A percentile compares a stretch with the other conserved stretches of the same genome.
Evolutionary conservation across 2,113 vertebrate genomes (phyloP).

Genomic region (Antechinus stuartii): DNA sequence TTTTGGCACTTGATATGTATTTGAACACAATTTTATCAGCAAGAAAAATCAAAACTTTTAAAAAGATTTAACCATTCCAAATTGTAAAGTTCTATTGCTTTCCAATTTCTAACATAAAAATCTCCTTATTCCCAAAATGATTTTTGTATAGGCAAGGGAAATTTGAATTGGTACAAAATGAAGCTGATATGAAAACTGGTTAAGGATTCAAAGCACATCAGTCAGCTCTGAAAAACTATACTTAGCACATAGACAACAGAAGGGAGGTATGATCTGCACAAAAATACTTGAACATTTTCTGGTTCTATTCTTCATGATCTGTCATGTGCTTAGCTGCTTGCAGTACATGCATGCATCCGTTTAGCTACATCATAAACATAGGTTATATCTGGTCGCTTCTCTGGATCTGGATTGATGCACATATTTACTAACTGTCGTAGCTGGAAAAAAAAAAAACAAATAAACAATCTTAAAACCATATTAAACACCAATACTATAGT

Average conservation of each 20-base stretch:
- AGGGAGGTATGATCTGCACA: constrained; percentile 66
- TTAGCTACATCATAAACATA: constrained; percentile 97
- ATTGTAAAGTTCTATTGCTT: not conserved
- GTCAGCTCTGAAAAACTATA: constrained; percentile 74
- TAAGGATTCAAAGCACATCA: constrained; percentile 80
- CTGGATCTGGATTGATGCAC: constrained; percentile 98
- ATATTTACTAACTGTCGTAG: constrained; percentile 97
- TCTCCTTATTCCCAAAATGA: constrained; percentile 11
- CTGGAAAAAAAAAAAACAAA: constrained; percentile 81
- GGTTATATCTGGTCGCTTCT: constrained; percentile 97
- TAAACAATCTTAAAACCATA: not conserved
- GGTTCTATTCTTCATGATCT: constrained; percentile 18
- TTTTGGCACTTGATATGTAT: constrained; percentile 71
- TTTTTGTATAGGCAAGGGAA: not conserved
- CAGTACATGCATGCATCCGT: constrained; percentile 92
- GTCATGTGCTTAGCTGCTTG: constrained; percentile 86
- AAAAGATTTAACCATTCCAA: constrained; percentile 48
- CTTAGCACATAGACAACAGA: constrained; percentile 55
- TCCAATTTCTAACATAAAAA: constrained; percentile 11
- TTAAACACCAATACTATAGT: not conserved
- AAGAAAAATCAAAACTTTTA: constrained; percentile 32
- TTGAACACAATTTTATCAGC: constrained; percentile 50
- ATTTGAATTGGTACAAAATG: constrained; percentile 67
- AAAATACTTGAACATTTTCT: constrained; percentile 65
- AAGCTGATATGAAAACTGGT: constrained; percentile 73